Evolutionary conservation across 2,888 invertebrate genomes (phyloP).

Genomic region (Geotrupes spiniger): DNA sequence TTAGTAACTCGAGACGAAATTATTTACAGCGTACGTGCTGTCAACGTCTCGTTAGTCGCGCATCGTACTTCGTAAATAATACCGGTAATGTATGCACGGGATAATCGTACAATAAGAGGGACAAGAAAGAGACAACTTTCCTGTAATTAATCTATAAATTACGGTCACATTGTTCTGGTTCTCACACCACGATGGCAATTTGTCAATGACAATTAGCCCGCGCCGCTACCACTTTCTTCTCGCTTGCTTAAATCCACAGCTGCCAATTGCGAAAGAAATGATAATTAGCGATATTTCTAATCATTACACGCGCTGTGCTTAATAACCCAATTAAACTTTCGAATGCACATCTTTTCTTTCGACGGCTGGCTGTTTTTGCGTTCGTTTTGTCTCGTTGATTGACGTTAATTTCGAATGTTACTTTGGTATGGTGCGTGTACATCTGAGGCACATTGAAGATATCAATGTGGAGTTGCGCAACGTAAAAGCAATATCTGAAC

Average conservation of each 20-base stretch:
- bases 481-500: too few relatives aligned
- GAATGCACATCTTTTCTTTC: slow-evolving; percentile 3
- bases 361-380: neutral
- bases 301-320: slow-evolving; percentile 26
- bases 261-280: slow-evolving; percentile 29
- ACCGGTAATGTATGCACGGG: too few relatives aligned
- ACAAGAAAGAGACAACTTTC: slow-evolving; percentile 19
- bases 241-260: slow-evolving; percentile 28
- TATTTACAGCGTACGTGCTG: too few relatives aligned
- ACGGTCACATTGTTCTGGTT: slow-evolving; percentile 31
- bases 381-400: neutral
- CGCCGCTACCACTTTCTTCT: slow-evolving; percentile 31
- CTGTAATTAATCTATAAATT: slow-evolving; percentile 33
- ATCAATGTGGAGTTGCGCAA: too few relatives aligned
- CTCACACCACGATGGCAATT: slow-evolving; percentile 31
- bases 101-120: slow-evolving; percentile 1
- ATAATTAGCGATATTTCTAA: slow-evolving; percentile 32
- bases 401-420: slow-evolving; percentile 1
- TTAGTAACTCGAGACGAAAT: too few relatives aligned
- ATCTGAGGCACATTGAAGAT: too few relatives aligned
- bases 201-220: slow-evolving; percentile 33
- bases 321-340: slow-evolving; percentile 27
- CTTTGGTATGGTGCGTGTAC: too few relatives aligned
- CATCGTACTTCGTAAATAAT: too few relatives aligned
- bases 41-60: too few relatives aligned